Evolutionary conservation across 2,888 invertebrate genomes (phyloP).

Genomic region (Cyaniris semiargus): DNA sequence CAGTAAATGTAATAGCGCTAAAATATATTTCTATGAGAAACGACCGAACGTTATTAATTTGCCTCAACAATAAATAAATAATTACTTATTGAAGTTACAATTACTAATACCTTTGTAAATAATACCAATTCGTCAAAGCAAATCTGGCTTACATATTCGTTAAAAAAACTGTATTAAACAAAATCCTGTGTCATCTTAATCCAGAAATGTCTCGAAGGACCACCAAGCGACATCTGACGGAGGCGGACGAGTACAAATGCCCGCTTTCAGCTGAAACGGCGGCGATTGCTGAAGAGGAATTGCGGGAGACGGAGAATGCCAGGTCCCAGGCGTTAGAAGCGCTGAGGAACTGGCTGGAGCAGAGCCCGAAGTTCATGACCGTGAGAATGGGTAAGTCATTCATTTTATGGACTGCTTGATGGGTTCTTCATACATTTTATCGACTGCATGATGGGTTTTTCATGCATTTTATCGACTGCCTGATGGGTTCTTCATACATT

Average conservation of each 20-base stretch:
- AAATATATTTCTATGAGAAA: no score
- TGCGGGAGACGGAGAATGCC: constrained; percentile 84
- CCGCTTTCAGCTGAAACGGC: constrained; percentile 82
- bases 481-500: no score
- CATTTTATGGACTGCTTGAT: no score
- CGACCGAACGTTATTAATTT: no score
- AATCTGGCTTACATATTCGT: no score
- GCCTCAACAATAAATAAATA: no score
- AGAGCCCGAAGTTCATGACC: constrained; percentile 85
- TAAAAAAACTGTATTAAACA: background rate
- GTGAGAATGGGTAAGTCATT: constrained; percentile 82
- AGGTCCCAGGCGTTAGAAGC: constrained; percentile 84
- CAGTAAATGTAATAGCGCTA: no score
- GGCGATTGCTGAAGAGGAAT: constrained; percentile 83
- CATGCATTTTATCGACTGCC: background rate
- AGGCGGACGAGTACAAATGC: constrained; percentile 83
- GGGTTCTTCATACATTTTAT: no score
- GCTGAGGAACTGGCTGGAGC: constrained; percentile 85
- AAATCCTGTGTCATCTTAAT: background rate
- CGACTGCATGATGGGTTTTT: background rate
- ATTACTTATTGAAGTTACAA: no score
- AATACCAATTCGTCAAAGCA: no score
- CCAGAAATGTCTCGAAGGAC: constrained; percentile 63
- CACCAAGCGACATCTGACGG: constrained; percentile 75
- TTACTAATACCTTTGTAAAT: no score